Percentiles rank a stretch among this genome's conserved stretches.
Evolutionary conservation across 1,140 invertebrate genomes (phyloP).

Genomic region (Orchestia grillus): DNA sequence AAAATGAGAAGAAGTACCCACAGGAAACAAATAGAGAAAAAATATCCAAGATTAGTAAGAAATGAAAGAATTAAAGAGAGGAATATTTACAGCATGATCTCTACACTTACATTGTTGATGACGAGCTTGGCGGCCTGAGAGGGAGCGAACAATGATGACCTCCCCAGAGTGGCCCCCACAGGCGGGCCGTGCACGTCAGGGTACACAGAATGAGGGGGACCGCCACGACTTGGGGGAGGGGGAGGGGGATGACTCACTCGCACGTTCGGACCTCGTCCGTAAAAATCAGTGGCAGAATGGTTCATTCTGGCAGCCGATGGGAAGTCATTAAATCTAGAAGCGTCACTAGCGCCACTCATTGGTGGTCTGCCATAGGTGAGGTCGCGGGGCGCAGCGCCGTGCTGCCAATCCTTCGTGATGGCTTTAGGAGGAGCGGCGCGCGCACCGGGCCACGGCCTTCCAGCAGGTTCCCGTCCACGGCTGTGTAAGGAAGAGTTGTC

Average conservation of each 20-base stretch:
- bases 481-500: background rate
- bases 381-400: background rate
- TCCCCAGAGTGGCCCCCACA: background rate
- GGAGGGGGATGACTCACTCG: background rate
- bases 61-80: too few relatives aligned
- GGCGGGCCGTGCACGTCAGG: background rate
- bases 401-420: background rate
- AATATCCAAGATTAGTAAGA: background rate
- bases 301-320: background rate
- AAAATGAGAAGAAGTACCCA: background rate
- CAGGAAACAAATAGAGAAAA: background rate
- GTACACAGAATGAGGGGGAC: background rate
- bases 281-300: background rate
- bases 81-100: background rate
- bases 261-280: background rate
- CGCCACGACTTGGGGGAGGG: background rate
- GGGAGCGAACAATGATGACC: constrained; percentile 11
- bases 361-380: background rate
- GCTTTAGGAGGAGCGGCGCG: background rate
- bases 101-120: constrained; percentile 44
- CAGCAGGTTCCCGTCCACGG: background rate
- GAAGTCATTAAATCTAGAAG: background rate
- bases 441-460: background rate
- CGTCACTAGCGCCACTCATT: background rate
- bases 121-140: constrained; percentile 42